These are phyloP conservation scores for Nothura maculosa DNA, from an alignment of 2,797 vertebrate species.

Conservation along the genomic window DNA sequence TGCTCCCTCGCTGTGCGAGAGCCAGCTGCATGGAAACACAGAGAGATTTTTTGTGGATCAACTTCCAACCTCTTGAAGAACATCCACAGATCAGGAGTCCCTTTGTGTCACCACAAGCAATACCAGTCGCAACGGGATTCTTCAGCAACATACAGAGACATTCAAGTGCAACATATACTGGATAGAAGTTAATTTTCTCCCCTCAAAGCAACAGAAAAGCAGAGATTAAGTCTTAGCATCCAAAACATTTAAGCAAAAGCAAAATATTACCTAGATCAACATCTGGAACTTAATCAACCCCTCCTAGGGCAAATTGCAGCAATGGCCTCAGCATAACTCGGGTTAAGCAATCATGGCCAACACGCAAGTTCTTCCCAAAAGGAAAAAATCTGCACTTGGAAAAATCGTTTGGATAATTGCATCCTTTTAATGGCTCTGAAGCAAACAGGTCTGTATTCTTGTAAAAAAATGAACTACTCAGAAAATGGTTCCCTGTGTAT, in stretches of 20 bases:
- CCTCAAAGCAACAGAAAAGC: neutral
- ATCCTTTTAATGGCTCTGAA: neutral
- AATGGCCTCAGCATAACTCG: neutral
- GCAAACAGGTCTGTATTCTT: neutral
- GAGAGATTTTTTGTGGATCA: neutral
- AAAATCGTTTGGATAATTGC: neutral
- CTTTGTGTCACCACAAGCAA: neutral
- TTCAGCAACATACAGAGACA: neutral
- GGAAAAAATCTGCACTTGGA: neutral
- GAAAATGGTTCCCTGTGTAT: neutral
- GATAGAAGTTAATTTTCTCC: neutral
- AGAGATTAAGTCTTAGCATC: neutral
- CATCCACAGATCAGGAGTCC: neutral
- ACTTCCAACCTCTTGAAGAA: neutral
- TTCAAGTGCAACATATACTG: neutral
- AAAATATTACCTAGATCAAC: neutral
- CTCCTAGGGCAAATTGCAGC: neutral
- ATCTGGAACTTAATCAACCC: neutral
- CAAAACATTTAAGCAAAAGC: neutral
- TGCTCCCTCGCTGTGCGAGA: neutral
- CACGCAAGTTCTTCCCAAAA: neutral
- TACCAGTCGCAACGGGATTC: neutral
- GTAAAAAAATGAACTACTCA: neutral
- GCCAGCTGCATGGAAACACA: neutral
- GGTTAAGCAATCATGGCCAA: neutral